Conservation (phyloP, 2,113 vertebrate species). For the Myocastor coypus region DNA sequence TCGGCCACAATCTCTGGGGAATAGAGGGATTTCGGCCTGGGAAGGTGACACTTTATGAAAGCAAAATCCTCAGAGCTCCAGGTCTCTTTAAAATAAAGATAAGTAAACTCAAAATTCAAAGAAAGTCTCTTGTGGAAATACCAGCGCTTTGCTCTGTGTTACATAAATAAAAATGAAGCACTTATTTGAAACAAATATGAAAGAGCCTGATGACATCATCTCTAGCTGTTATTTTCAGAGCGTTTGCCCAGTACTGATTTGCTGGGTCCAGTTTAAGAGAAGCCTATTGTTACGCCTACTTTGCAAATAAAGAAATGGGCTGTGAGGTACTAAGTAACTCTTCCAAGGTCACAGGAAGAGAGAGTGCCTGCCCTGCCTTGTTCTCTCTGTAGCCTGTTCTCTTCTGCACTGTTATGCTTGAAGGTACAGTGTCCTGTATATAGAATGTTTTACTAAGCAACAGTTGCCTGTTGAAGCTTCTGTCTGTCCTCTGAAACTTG, state of each 20-base stretch:
- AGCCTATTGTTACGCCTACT: neutral
- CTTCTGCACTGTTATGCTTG: neutral
- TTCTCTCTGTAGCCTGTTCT: neutral
- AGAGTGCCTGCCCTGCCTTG: neutral
- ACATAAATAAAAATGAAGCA: neutral
- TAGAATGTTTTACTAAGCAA: neutral
- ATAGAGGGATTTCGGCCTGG: neutral
- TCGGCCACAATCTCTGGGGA: neutral
- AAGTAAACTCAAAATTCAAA: neutral
- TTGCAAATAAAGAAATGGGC: neutral
- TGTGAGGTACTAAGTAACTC: neutral
- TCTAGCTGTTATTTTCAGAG: neutral
- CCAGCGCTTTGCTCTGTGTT: neutral
- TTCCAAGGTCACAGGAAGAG: neutral
- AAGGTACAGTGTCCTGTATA: neutral
- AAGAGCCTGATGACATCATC: neutral
- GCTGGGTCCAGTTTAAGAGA: neutral
- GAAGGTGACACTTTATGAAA: neutral
- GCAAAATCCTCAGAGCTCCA: neutral
- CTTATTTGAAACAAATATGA: neutral
- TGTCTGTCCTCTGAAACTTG: neutral
- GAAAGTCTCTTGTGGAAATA: neutral
- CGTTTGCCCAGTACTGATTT: fast-evolving
- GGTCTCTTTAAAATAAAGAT: neutral
- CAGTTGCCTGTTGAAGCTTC: neutral